phyloP scores from a whole-genome alignment of 2,113 vertebrate genomes.

The Daubentonia madagascariensis region DNA sequence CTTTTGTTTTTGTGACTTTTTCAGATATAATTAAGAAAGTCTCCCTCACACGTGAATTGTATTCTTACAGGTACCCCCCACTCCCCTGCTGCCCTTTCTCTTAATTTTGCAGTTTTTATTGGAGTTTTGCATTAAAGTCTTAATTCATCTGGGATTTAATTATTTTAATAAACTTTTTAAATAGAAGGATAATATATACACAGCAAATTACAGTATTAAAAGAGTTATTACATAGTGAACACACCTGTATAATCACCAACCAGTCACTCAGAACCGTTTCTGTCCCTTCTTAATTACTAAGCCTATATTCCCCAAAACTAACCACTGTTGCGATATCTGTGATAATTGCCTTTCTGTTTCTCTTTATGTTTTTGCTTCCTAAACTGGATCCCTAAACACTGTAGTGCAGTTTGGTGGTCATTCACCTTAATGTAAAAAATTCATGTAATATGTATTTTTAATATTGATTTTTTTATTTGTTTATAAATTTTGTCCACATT shows the following conservation, averaged over 20 bases:
- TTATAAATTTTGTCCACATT: not conserved
- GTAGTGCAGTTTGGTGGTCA: not conserved
- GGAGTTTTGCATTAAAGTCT: not conserved
- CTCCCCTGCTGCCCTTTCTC: not conserved
- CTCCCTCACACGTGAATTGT: not conserved
- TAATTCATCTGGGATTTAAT: not conserved
- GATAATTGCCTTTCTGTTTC: not conserved
- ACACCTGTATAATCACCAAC: not conserved
- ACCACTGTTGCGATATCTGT: not conserved
- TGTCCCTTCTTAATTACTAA: not conserved
- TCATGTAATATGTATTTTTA: not conserved
- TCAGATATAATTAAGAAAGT: not conserved
- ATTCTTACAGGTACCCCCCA: not conserved
- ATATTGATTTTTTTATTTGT: not conserved
- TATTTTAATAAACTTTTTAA: not conserved
- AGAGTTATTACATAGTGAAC: not conserved
- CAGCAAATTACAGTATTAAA: not conserved
- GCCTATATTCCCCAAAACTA: not conserved
- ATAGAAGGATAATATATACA: not conserved
- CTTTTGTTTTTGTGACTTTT: not conserved
- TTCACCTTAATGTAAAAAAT: not conserved
- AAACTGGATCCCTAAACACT: not conserved
- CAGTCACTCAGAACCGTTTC: not conserved
- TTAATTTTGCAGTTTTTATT: not conserved
- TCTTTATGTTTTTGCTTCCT: not conserved